Evolutionary conservation across 2,113 vertebrate genomes (phyloP).

Genomic region (Hylia prasina): DNA sequence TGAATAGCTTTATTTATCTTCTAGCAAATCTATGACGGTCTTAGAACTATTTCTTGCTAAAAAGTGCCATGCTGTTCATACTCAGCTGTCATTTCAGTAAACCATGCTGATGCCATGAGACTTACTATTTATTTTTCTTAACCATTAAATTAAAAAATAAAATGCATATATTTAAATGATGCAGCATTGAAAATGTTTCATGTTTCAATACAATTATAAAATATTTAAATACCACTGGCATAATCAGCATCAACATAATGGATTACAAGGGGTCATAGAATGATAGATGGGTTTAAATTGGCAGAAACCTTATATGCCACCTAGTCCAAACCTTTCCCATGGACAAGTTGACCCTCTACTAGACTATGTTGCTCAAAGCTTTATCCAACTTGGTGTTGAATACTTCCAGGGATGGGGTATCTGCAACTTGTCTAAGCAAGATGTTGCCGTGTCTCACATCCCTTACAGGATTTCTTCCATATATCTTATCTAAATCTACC

Average conservation of each 20-base stretch:
- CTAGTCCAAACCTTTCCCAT: background rate
- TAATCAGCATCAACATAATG: background rate
- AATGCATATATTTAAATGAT: background rate
- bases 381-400: background rate
- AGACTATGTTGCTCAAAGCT: background rate
- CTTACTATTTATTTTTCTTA: background rate
- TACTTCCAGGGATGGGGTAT: rapidly evolving
- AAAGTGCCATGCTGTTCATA: background rate
- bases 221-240: background rate
- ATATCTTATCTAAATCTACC: background rate
- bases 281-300: background rate
- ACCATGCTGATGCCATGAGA: background rate
- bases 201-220: background rate
- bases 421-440: background rate
- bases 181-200: background rate
- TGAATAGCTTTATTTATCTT: background rate
- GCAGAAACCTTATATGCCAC: background rate
- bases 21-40: background rate
- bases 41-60: background rate
- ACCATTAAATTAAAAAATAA: background rate
- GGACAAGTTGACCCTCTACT: background rate
- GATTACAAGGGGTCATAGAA: background rate
- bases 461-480: background rate
- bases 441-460: rapidly evolving
- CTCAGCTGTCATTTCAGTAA: background rate